A percentile compares a stretch with the other conserved stretches of the same genome.
These are phyloP conservation scores for Mythimna ferrago DNA, from an alignment of 2,888 invertebrate genomes.

Conservation along the genomic window DNA sequence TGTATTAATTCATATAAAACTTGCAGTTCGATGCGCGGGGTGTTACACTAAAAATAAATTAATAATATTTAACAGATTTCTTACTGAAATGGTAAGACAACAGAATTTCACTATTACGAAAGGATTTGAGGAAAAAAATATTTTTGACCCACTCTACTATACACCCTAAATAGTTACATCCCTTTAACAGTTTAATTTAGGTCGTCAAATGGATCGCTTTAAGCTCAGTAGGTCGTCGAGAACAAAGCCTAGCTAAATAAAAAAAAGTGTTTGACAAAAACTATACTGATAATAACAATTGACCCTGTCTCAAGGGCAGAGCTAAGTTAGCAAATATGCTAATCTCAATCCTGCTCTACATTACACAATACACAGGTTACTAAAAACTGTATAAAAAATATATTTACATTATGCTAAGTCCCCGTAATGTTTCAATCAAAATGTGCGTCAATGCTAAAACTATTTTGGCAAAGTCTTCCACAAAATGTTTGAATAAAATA, in stretches of 20 bases:
- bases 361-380: constrained; percentile 4
- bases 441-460: constrained; percentile 22
- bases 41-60: too few relatives aligned
- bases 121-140: too few relatives aligned
- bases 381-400: constrained; percentile 35
- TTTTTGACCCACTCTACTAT: too few relatives aligned
- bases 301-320: constrained; percentile 32
- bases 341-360: constrained; percentile 20
- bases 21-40: too few relatives aligned
- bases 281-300: constrained; percentile 1
- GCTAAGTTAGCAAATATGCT: constrained; percentile 40
- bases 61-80: too few relatives aligned
- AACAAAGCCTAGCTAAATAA: not conserved
- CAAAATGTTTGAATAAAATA: constrained; percentile 32
- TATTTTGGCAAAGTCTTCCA: constrained; percentile 10
- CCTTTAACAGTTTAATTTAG: too few relatives aligned
- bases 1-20: too few relatives aligned
- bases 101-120: too few relatives aligned
- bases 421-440: constrained; percentile 14
- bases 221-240: too few relatives aligned
- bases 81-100: too few relatives aligned
- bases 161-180: too few relatives aligned
- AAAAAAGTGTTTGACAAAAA: not conserved
- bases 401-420: constrained; percentile 15
- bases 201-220: too few relatives aligned